phyloP scores from a whole-genome alignment of 2,797 vertebrate species.

The Clarias platycephalus region DNA sequence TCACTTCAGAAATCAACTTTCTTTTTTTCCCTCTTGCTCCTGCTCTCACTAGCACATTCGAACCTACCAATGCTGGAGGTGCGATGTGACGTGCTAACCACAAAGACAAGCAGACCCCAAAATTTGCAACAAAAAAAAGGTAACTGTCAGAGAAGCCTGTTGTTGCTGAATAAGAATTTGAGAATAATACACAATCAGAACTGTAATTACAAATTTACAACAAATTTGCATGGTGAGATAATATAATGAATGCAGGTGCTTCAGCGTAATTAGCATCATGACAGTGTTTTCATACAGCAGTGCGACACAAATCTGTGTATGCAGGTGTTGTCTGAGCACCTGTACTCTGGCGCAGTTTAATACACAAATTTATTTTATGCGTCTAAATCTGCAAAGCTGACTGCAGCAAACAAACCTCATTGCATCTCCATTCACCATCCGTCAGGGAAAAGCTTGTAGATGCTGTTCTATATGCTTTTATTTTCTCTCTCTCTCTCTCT shows the following conservation, averaged over 20 bases:
- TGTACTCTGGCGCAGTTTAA: background rate
- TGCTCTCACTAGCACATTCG: too few relatives aligned
- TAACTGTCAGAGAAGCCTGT: background rate
- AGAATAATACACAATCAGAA: background rate
- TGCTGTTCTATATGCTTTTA: background rate
- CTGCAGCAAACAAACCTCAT: background rate
- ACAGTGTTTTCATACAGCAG: background rate
- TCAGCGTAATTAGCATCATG: conserved; percentile 4
- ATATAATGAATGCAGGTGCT: background rate
- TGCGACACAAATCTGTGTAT: background rate
- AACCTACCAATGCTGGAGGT: too few relatives aligned
- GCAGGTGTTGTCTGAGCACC: background rate
- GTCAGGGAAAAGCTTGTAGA: background rate
- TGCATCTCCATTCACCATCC: background rate
- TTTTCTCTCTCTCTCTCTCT: background rate
- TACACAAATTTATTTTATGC: background rate
- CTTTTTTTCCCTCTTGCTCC: too few relatives aligned
- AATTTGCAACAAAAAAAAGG: background rate
- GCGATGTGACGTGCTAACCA: too few relatives aligned
- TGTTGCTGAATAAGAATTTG: background rate
- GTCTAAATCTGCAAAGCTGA: background rate
- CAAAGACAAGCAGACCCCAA: background rate
- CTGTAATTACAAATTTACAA: background rate
- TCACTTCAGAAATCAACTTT: too few relatives aligned
- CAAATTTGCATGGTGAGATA: background rate